Base-by-base conservation (phyloP, 2,797 vertebrate species). In the Mus spretus region DNA sequence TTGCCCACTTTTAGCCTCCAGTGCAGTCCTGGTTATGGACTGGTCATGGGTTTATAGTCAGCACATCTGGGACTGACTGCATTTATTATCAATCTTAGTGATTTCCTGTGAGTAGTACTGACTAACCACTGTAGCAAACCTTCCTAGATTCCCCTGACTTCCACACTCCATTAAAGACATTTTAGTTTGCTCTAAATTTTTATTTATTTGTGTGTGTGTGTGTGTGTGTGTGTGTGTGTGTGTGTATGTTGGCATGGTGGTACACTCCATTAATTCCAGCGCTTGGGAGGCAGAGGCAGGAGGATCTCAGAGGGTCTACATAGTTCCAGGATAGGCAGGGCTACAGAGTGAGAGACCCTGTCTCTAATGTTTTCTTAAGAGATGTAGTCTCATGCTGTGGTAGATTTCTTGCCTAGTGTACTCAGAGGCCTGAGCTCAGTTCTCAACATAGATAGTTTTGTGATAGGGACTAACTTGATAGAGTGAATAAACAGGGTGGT, bases 1-100 rank as follows among this genome's bases (percentile, higher is more conserved):
- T 72, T 59, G 34, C 80, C 91, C 92, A 74, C 59, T 80, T 63
- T 67, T 83, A 94, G 74, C 90, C 89, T 97, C 67, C 40, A 37
- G n/a, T 59, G 53, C 24, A 84, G 55, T 17, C 40, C 20, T 84
- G 22, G 67, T 61, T 75, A 24, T 40, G 37, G 37, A 40, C 37
- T 40, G 37, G 37, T 40, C 53, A 72, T 22, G 12, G 50, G 53
- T 57, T 88, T 40, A 37, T 14, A 88, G n/a, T 57, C n/a, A 34
- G 17, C 20, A 31, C 50, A 40, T 57, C 8, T 74, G n/a, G 26
- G 53, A 74, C n/a, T 55, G n/a, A n/a, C 31, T 86, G 84, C 34
- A 86, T 87, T 70, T 55, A 87, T 87, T 86, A 72, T 70, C 20
- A n/a, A 37, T 24, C 65, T 37, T 87, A 55, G 34, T 72, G 85